Evolutionary conservation across 2,888 invertebrate species (phyloP).

Genomic region (Crossocerus cetratus): DNA sequence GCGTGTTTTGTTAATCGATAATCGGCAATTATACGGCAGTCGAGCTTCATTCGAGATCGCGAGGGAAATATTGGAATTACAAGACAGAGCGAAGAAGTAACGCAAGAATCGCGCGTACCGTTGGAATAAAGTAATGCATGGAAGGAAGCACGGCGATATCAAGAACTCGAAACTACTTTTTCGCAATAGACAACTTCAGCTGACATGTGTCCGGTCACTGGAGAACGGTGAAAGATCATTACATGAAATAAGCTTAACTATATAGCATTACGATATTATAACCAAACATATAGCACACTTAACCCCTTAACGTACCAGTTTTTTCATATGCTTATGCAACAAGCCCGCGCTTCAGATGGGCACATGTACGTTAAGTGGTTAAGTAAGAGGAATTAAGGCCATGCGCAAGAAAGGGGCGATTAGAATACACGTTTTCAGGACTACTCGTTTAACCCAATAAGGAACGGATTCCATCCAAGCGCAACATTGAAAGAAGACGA

Average conservation of each 20-base stretch:
- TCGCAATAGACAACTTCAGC: not conserved
- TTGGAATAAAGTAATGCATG: conserved; percentile 65
- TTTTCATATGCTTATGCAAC: no score
- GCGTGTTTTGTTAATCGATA: not conserved
- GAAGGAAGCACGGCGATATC: conserved; percentile 27
- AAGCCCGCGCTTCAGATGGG: no score
- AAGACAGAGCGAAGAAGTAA: not conserved
- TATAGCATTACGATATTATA: conserved; percentile 55
- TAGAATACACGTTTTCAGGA: conserved; percentile 54
- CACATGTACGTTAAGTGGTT: conserved; percentile 43
- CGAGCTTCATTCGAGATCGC: no score
- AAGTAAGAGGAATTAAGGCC: conserved; percentile 22
- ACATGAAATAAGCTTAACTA: conserved; percentile 33
- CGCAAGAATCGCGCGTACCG: conserved; percentile 43
- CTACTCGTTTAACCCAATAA: conserved; percentile 60
- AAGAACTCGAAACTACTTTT: not conserved
- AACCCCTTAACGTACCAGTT: no score
- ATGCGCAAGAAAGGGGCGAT: conserved; percentile 17
- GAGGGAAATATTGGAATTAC: no score
- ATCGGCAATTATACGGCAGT: not conserved
- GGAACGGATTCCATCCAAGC: conserved; percentile 72
- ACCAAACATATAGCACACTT: no score
- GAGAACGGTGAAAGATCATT: not conserved
- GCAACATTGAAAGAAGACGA: conserved; percentile 5
- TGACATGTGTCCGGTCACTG: not conserved